These are phyloP conservation scores for Drosophila dives DNA, from an alignment of 2,888 invertebrate genomes.

Conservation along the genomic window DNA sequence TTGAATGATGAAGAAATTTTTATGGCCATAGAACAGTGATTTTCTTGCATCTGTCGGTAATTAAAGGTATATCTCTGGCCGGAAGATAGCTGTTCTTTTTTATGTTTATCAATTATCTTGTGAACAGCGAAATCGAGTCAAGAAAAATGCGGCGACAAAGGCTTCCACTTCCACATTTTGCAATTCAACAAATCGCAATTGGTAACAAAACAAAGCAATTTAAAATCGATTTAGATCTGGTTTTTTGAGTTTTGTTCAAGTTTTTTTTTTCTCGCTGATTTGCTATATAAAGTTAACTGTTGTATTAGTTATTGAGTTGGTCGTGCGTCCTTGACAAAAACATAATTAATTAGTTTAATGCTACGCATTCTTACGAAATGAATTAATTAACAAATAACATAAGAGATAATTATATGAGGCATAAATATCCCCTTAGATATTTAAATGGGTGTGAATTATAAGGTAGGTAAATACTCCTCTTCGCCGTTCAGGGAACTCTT, in stretches of 20 bases:
- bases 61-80: conserved; percentile 9
- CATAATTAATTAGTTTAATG: conserved; percentile 36
- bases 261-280: conserved; percentile 22
- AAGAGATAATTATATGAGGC: conserved; percentile 7
- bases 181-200: conserved; percentile 46
- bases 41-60: not conserved
- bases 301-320: conserved; percentile 39
- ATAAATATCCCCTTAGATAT: not conserved
- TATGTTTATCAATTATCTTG: conserved; percentile 31
- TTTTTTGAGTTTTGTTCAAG: conserved; percentile 31
- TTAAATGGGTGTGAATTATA: not conserved
- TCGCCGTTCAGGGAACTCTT: not conserved
- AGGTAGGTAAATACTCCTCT: not conserved
- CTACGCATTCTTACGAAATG: conserved; percentile 46
- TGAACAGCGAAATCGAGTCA: conserved; percentile 19
- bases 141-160: conserved; percentile 45
- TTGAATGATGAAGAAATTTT: conserved; percentile 1
- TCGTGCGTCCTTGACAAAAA: conserved; percentile 40
- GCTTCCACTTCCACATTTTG: conserved; percentile 56
- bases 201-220: conserved; percentile 52
- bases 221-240: conserved; percentile 62
- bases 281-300: conserved; percentile 32
- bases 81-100: conserved; percentile 30
- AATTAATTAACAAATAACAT: conserved; percentile 30
- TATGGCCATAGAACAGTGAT: not conserved